Base-by-base conservation (phyloP, 2,888 invertebrate species). In the Arge pagana region DNA sequence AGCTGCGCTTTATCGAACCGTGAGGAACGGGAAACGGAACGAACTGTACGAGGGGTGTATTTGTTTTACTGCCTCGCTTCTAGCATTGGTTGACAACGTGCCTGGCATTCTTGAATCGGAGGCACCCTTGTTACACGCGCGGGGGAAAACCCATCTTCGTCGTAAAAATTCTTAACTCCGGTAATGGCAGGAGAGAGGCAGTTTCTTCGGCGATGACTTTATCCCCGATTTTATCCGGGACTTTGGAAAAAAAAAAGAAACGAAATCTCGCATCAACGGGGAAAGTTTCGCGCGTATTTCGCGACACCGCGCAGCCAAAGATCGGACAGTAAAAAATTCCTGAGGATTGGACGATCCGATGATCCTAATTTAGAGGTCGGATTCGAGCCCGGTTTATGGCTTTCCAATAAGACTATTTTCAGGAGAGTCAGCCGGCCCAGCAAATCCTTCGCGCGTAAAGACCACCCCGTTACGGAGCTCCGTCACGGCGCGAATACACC, bases 41-140 rank as follows among this genome's bases (percentile, higher is more conserved):
- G 70, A 66, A 71, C 65, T 59, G 67, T 70, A 68, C 66, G 66
- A 66, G 65, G 66, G 71, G 68, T 71, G 74, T 76, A 76, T 76
- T 76, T 75, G 76, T 76, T 76, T 76, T 76, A 76, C 76, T 74
- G 73, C 72, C 68, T 69, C 66, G 68, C 70, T 70, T 70, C 68
- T 65, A 68, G 74, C 76, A 74, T 74, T 75, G 75, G 74, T 76
- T 75, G 71, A 69, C 70, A 64, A 76, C 76, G 76, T 76, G 76
- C 70, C 71, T 68, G 53, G 76, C 70, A 75, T 76, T 75, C 75
- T 70, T 70, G 70, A 74, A 72, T 11, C 30, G 67, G 65, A 68
- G 64, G 70, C 68, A 71, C 71, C 71, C 71, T 71, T 70, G 71
- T 72, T 72, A 67, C 53, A 52, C 52, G 36, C 43, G 31, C 50